phyloP scores from a whole-genome alignment of 2,888 invertebrate species.

The Papilio protenor region DNA sequence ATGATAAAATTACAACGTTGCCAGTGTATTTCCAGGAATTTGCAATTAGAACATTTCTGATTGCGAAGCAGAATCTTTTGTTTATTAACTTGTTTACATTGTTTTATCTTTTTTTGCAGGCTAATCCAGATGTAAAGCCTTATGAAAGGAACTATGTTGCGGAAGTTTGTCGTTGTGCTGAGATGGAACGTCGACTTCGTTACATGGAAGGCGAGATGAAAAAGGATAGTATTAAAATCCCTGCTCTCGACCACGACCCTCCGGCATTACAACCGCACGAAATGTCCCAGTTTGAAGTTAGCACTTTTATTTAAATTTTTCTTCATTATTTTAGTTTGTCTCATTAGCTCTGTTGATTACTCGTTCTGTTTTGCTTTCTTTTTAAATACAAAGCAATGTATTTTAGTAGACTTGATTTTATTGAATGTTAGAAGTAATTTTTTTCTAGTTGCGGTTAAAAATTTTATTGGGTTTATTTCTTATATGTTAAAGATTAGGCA shows the following conservation, averaged over 20 bases:
- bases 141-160: slow-evolving; percentile 93
- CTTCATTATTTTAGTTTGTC: slow-evolving; percentile 7
- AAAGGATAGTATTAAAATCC: slow-evolving; percentile 87
- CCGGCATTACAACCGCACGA: slow-evolving; percentile 87
- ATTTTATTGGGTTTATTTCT: no score
- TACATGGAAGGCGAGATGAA: slow-evolving; percentile 91
- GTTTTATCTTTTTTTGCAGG: slow-evolving; percentile 52
- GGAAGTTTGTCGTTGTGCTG: slow-evolving; percentile 93
- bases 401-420: not conserved
- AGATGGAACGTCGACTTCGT: slow-evolving; percentile 91
- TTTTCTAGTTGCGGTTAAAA: not conserved
- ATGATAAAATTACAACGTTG: not conserved
- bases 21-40: not conserved
- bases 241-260: slow-evolving; percentile 85
- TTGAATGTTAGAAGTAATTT: not conserved
- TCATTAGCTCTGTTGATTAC: not conserved
- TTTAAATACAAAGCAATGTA: not conserved
- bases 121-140: slow-evolving; percentile 86
- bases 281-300: slow-evolving; percentile 90
- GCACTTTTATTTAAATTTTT: slow-evolving; percentile 30
- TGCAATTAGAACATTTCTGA: slow-evolving; percentile 25
- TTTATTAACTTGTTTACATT: not conserved
- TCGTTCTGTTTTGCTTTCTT: not conserved
- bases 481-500: no score
- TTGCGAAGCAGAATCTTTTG: not conserved